phyloP scores from a whole-genome alignment of 2,888 invertebrate species.

The Lithophane leautieri region DNA sequence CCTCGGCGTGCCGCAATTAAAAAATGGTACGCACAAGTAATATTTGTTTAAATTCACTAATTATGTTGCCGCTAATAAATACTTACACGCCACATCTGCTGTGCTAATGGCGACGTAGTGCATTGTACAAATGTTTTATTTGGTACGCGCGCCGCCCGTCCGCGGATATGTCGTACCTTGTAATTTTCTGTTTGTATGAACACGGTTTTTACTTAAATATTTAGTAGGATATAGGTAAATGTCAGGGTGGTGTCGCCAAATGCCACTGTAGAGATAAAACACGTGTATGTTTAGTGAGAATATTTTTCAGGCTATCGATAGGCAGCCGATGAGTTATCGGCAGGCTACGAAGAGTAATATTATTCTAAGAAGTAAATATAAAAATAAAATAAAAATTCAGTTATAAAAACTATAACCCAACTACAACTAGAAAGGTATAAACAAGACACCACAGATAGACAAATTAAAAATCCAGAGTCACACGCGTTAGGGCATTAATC shows the following conservation, averaged over 20 bases:
- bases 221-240: constrained; percentile 54
- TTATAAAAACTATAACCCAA: too few relatives aligned
- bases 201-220: constrained; percentile 71
- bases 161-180: constrained; percentile 71
- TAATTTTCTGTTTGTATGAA: constrained; percentile 83
- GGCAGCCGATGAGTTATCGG: neutral
- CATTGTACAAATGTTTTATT: constrained; percentile 84
- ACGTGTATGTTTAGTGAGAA: constrained; percentile 27
- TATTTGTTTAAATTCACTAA: constrained; percentile 89
- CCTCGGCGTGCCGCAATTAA: constrained; percentile 80
- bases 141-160: constrained; percentile 75
- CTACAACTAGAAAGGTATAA: too few relatives aligned
- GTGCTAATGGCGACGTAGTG: constrained; percentile 78
- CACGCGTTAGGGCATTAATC: too few relatives aligned
- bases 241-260: constrained; percentile 58
- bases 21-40: constrained; percentile 87
- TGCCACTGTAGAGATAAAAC: constrained; percentile 36
- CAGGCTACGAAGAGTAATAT: neutral
- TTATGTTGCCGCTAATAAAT: constrained; percentile 87
- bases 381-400: too few relatives aligned
- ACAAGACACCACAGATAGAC: too few relatives aligned
- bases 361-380: neutral
- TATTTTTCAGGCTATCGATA: constrained; percentile 6
- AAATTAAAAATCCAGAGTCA: too few relatives aligned
- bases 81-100: constrained; percentile 88